Evolutionary conservation across 2,797 vertebrate genomes (phyloP), one percentile per base, ranked within the genome.

Genomic region (Forpus xanthops): DNA sequence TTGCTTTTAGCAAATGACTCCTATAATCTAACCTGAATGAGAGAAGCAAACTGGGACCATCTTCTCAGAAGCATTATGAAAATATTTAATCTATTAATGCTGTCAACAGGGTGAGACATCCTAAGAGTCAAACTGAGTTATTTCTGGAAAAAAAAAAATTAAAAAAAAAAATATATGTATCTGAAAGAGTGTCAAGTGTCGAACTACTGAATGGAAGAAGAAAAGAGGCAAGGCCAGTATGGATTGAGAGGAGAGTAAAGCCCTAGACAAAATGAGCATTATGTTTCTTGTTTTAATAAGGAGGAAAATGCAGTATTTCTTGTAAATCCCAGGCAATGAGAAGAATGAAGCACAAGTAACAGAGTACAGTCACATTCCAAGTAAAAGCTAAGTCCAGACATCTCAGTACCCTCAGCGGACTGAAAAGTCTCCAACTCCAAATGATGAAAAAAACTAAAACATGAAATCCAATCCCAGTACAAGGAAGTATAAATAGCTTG

Each of bases 391-490:
- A 65, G 52, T 52, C 28, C 23, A 35, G 25, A 37, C 18, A 52
- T 52, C 28, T 71, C 42, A 30, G 37, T 21, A 33, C 5, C 52
- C 6, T 28, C 41, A 80, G 6, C 4, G 4, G 17, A 80, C 28
- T 21, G 61, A 87, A 89, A 87, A 77, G 37, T 61, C 33, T 86
- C 25, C 41, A 52, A 24, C 4, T 0, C 6, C 28, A 30, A 90
- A 67, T 39, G 5, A 7, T 39, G 18, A 7, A 31, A 30, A 12
- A 71, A 27, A 10, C 6, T 14, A 89, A 23, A 15, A 42, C 24
- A 53, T n/a, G 77, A 84, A 85, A 85, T 60, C 49, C 31, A 83
- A 41, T 16, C 19, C 41, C 0, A 0, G 28, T 0, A 65, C 5
- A 17, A 74, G 17, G 11, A 88, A 42, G 56, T 81, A 28, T 65